Evolutionary conservation across 2,888 invertebrate species (phyloP).

Genomic region (Diplolepis rosae): DNA sequence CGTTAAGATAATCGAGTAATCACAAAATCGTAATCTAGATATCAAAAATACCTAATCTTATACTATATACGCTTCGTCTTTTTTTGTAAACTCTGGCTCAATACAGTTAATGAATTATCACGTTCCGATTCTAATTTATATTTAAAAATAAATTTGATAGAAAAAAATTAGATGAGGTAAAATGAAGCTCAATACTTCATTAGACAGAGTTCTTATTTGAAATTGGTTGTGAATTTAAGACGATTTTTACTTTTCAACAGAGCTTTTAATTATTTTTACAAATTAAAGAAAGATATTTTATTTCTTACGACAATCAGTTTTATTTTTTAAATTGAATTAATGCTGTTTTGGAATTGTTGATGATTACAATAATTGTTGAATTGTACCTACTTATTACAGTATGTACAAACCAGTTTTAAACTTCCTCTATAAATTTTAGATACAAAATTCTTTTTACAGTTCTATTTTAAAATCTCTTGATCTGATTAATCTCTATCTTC

Average conservation of each 20-base stretch:
- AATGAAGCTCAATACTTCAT: constrained; percentile 2
- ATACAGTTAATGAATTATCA: background rate
- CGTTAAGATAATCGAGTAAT: constrained; percentile 9
- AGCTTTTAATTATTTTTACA: background rate
- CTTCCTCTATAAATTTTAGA: background rate
- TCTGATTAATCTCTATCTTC: constrained; percentile 44
- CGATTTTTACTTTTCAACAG: background rate
- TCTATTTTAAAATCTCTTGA: background rate
- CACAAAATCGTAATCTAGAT: constrained; percentile 10
- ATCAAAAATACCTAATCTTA: constrained; percentile 14
- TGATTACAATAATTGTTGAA: too few species aligned
- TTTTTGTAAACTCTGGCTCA: constrained; percentile 5
- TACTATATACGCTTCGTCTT: constrained; percentile 12
- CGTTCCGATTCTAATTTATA: background rate
- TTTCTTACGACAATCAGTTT: background rate
- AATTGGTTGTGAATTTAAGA: background rate
- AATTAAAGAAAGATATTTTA: background rate
- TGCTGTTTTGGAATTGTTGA: too few species aligned
- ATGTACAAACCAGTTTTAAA: background rate
- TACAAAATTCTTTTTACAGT: background rate
- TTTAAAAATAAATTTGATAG: background rate
- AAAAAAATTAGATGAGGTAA: background rate
- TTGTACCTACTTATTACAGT: too few species aligned
- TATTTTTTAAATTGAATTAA: background rate
- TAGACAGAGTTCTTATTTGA: background rate